phyloP scores from a whole-genome alignment of 2,113 vertebrate species.

The Oreochromis aureus region DNA sequence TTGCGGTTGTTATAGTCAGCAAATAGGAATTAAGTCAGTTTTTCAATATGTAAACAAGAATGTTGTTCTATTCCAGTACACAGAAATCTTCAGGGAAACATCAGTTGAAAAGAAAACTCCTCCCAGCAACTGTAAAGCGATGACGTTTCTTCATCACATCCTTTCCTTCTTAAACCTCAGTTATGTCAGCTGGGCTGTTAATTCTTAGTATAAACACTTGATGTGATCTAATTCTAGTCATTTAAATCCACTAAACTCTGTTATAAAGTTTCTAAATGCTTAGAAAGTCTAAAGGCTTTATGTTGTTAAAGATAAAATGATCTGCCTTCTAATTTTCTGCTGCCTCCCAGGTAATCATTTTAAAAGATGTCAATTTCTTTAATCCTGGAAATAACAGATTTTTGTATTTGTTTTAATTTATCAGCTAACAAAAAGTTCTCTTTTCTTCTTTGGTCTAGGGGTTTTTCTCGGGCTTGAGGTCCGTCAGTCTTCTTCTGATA shows the following conservation, averaged over 20 bases:
- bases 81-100: neutral
- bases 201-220: neutral
- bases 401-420: neutral
- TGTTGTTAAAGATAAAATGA: neutral
- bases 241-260: neutral
- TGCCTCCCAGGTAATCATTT: neutral
- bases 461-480: neutral
- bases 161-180: neutral
- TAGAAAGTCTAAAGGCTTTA: neutral
- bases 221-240: neutral
- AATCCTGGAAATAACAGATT: neutral
- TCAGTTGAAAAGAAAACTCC: neutral
- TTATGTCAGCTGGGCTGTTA: neutral
- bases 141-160: fast-evolving
- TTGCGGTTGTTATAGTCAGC: neutral
- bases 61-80: fast-evolving
- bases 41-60: neutral
- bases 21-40: fast-evolving
- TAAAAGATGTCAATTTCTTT: neutral
- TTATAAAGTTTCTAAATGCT: neutral
- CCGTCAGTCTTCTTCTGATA: neutral
- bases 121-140: neutral
- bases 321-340: neutral
- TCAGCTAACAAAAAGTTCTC: neutral
- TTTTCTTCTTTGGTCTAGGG: neutral